Evolutionary conservation across 1,140 invertebrate genomes (phyloP).

Genomic region (Drosophila ficusphila): DNA sequence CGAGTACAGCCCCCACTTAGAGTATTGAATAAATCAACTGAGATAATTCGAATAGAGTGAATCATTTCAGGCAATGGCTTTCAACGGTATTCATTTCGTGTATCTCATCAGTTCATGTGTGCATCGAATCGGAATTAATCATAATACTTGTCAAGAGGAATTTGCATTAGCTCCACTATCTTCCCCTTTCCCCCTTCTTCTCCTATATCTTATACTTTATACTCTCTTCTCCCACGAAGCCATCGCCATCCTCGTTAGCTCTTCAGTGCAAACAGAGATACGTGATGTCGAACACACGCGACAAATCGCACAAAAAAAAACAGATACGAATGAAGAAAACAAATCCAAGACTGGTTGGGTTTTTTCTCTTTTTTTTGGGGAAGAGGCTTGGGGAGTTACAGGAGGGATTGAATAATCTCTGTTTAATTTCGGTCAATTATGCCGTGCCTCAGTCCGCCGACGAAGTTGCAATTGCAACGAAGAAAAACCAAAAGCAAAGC

Average conservation of each 20-base stretch:
- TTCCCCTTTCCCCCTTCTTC: background rate
- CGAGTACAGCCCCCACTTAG: background rate
- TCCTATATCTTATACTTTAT: background rate
- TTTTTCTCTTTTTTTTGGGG: background rate
- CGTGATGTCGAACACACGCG: conserved; percentile 68
- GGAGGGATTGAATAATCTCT: conserved; percentile 71
- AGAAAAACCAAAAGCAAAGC: conserved; percentile 1
- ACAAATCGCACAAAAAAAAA: conserved; percentile 28
- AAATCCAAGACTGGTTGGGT: conserved; percentile 9
- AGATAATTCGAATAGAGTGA: background rate
- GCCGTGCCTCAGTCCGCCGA: conserved; percentile 38
- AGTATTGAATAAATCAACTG: background rate
- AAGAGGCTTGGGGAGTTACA: background rate
- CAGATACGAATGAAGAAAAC: conserved; percentile 16
- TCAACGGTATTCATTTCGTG: conserved; percentile 2
- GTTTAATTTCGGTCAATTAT: conserved; percentile 79
- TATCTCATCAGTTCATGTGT: background rate
- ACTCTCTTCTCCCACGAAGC: background rate
- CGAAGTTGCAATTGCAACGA: conserved; percentile 36
- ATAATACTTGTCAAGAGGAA: background rate
- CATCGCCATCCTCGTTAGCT: conserved; percentile 11
- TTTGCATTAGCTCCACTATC: conserved; percentile 2
- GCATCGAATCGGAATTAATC: conserved; percentile 16
- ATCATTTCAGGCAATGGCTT: background rate
- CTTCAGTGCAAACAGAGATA: conserved; percentile 44